These are phyloP conservation scores for Vireo griseus DNA, from an alignment of 2,797 vertebrate genomes.

Conservation along the genomic window DNA sequence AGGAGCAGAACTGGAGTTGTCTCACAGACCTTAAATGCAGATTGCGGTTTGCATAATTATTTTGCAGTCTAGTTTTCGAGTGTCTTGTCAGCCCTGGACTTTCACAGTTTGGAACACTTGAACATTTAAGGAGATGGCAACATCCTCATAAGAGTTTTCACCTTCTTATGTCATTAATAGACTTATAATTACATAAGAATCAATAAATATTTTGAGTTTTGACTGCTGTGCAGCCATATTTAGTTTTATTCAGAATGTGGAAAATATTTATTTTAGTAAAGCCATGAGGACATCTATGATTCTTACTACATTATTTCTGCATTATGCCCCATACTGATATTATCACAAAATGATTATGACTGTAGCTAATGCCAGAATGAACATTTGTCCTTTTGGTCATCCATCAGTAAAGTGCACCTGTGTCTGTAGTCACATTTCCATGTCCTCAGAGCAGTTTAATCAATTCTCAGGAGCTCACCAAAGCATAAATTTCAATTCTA, in stretches of 20 bases:
- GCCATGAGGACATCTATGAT: neutral
- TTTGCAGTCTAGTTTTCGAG: neutral
- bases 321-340: neutral
- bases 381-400: neutral
- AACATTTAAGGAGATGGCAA: neutral
- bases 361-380: neutral
- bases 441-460: neutral
- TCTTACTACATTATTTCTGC: neutral
- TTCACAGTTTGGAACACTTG: neutral
- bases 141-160: neutral
- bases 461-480: neutral
- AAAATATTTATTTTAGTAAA: neutral
- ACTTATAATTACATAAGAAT: neutral
- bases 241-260: neutral
- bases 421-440: neutral
- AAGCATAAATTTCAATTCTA: neutral
- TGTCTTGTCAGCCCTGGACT: neutral
- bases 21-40: neutral
- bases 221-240: neutral
- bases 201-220: neutral
- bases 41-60: neutral
- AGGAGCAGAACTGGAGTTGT: neutral
- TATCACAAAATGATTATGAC: neutral
- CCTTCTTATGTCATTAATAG: neutral
- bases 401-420: neutral